phyloP scores from a whole-genome alignment of 2,797 vertebrate species.

The Tokudaia tokunoshimensis region DNA sequence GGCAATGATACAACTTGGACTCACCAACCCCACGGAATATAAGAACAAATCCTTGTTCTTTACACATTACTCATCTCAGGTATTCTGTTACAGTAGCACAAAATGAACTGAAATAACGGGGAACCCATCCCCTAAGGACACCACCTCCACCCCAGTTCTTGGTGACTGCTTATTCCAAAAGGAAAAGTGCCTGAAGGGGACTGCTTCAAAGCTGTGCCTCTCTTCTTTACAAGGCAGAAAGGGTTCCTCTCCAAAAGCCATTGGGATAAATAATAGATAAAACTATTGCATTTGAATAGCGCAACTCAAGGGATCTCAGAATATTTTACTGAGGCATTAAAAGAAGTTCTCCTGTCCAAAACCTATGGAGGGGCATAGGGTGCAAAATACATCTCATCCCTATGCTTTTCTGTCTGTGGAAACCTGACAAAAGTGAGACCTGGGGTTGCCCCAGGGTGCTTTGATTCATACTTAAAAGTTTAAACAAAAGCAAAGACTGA shows the following conservation, averaged over 20 bases:
- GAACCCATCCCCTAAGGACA: neutral
- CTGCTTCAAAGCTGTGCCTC: slow-evolving; percentile 66
- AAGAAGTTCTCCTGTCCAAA: slow-evolving; percentile 41
- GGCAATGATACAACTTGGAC: neutral
- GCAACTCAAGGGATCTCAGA: neutral
- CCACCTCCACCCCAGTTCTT: neutral
- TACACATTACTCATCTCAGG: neutral
- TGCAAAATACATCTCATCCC: neutral
- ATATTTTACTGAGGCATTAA: slow-evolving; percentile 39
- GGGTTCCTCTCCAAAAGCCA: slow-evolving; percentile 30
- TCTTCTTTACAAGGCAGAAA: slow-evolving; percentile 25
- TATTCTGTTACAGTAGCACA: neutral
- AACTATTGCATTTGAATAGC: slow-evolving; percentile 57
- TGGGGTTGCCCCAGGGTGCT: neutral
- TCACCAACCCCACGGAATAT: neutral
- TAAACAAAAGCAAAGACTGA: slow-evolving; percentile 29
- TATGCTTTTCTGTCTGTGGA: slow-evolving; percentile 23
- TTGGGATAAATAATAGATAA: slow-evolving; percentile 79
- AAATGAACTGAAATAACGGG: neutral
- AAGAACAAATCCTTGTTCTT: neutral
- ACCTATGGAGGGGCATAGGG: neutral
- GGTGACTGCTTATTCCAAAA: neutral
- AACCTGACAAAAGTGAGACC: slow-evolving; percentile 30
- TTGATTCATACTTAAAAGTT: slow-evolving; percentile 30
- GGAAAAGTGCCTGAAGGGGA: slow-evolving; percentile 12